These are phyloP conservation scores for Brachyalestes nurse DNA, from an alignment of 2,797 vertebrate genomes.

Conservation along the genomic window DNA sequence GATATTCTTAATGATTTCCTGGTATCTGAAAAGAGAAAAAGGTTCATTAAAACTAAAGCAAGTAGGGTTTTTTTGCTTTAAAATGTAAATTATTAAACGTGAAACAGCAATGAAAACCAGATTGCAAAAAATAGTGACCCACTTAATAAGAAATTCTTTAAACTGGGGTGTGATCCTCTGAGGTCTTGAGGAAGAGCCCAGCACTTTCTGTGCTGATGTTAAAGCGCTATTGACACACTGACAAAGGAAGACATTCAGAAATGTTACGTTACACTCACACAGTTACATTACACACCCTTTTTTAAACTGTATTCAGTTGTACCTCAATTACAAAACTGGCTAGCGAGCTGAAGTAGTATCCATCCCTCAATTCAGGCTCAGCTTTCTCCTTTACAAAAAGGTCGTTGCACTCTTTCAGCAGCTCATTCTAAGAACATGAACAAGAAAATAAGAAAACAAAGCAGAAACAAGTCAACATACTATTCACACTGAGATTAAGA, in stretches of 20 bases:
- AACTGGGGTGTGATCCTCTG: slow-evolving; percentile 54
- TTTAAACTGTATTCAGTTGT: slow-evolving; percentile 34
- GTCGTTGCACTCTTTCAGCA: slow-evolving; percentile 67
- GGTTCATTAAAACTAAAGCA: too few species aligned
- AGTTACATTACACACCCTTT: not conserved
- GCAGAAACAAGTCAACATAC: not conserved
- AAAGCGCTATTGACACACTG: slow-evolving; percentile 66
- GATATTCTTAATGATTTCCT: slow-evolving; percentile 76
- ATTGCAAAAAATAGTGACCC: slow-evolving; percentile 13
- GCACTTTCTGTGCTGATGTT: slow-evolving; percentile 14
- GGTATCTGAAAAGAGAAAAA: slow-evolving; percentile 76
- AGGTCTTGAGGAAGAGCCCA: slow-evolving; percentile 61
- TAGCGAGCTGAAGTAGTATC: slow-evolving; percentile 78
- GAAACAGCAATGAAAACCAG: not conserved
- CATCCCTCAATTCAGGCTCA: slow-evolving; percentile 76
- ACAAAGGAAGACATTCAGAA: slow-evolving; percentile 7
- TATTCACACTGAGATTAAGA: too few species aligned
- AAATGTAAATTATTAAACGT: not conserved
- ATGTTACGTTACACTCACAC: too few species aligned
- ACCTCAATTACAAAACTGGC: slow-evolving; percentile 89
- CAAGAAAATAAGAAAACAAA: not conserved
- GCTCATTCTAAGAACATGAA: slow-evolving; percentile 66
- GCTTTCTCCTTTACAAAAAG: slow-evolving; percentile 75
- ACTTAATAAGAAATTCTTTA: slow-evolving; percentile 66
- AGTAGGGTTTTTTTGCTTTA: too few species aligned